Evolutionary conservation across 2,888 invertebrate genomes (phyloP).

Genomic region (Standfussiana lucernea): DNA sequence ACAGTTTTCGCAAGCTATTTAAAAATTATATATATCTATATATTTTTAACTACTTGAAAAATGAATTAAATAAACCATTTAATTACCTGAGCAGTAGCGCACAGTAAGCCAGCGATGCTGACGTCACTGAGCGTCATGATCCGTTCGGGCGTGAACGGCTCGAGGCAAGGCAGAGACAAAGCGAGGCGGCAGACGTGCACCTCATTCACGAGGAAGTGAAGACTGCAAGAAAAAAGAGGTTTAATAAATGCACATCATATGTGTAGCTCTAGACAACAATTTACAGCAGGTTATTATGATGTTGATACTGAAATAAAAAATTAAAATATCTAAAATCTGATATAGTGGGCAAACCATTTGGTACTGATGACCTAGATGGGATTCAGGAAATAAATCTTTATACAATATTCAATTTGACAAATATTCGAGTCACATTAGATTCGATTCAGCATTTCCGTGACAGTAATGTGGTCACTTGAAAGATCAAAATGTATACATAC

Average conservation of each 20-base stretch:
- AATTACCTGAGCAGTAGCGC: slow-evolving; percentile 93
- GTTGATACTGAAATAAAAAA: background rate
- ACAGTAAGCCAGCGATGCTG: slow-evolving; percentile 95
- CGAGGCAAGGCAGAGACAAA: slow-evolving; percentile 95
- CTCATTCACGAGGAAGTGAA: slow-evolving; percentile 95
- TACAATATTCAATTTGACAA: background rate
- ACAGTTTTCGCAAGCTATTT: too few relatives aligned
- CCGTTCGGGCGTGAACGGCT: slow-evolving; percentile 96
- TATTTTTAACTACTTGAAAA: background rate
- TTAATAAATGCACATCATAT: background rate
- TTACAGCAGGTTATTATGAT: background rate
- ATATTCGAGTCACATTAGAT: background rate
- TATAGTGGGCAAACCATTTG: background rate
- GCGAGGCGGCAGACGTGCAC: slow-evolving; percentile 95
- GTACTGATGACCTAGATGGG: background rate
- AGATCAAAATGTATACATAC: slow-evolving; percentile 72
- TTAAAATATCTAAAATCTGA: background rate
- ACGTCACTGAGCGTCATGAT: slow-evolving; percentile 95
- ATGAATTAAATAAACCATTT: background rate
- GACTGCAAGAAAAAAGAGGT: slow-evolving; percentile 84
- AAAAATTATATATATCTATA: too few relatives aligned
- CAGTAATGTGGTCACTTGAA: background rate
- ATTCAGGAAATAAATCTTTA: background rate
- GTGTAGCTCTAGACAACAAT: background rate
- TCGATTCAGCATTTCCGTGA: background rate